Conservation (phyloP, 2,797 vertebrate genomes). For the Leptatherina wallacei region DNA sequence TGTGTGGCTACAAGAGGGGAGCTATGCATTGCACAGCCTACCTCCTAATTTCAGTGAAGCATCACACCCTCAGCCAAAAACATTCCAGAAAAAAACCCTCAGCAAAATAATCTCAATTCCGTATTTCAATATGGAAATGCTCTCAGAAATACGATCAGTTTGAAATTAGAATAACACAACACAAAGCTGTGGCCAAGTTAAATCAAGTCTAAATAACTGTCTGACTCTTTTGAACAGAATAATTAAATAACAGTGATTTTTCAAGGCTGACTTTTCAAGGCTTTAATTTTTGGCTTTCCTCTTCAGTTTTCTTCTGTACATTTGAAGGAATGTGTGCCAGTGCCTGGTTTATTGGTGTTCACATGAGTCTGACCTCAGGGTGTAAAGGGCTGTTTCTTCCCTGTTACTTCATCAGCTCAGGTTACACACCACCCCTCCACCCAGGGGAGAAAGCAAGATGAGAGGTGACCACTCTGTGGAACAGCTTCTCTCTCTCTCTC, state of each 20-base stretch:
- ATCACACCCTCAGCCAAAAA: constrained; percentile 19
- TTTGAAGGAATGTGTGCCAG: constrained; percentile 58
- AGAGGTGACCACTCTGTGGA: constrained; percentile 27
- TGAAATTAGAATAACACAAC: not conserved
- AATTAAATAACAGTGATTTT: not conserved
- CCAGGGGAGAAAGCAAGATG: constrained; percentile 26
- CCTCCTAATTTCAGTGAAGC: constrained; percentile 14
- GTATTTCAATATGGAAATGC: not conserved
- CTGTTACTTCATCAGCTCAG: constrained; percentile 69
- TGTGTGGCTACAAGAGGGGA: constrained; percentile 4
- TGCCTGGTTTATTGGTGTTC: constrained; percentile 71
- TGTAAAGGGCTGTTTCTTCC: constrained; percentile 67
- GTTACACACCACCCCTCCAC: constrained; percentile 63
- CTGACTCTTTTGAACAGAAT: not conserved
- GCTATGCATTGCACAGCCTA: constrained; percentile 1
- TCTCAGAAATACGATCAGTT: not conserved
- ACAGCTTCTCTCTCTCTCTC: constrained; percentile 7
- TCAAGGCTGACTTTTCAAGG: not conserved
- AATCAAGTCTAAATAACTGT: not conserved
- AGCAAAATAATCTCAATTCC: not conserved
- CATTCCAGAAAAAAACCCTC: constrained; percentile 4
- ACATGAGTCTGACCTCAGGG: constrained; percentile 73
- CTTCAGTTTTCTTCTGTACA: constrained; percentile 20
- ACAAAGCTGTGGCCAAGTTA: not conserved
- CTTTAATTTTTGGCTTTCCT: not conserved